Evolutionary conservation across 1,140 invertebrate species (phyloP), one percentile per base, ranked within the genome.

Genomic region (Lepidurus apus): DNA sequence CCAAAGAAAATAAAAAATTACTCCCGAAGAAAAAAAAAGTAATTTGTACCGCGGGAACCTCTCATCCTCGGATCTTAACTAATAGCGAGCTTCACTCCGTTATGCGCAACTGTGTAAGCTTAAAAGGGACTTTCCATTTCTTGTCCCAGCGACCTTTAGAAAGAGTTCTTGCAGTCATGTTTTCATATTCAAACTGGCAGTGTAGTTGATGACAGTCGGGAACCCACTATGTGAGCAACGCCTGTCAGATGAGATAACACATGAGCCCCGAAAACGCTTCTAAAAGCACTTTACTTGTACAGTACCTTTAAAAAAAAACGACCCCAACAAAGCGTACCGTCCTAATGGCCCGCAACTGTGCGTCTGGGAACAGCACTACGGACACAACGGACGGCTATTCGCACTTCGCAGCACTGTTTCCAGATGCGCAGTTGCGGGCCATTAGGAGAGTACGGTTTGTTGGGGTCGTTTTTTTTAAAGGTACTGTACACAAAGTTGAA

Each of bases 21-120:
- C 53, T 65, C 53, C 8, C 53, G 53, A 65, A 65, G 21, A 65
- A 65, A 65, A 65, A 53, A 65, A 65, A 65, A 65, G n/a, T 65
- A 65, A 65, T 65, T 65, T 65, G 53, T 65, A n/a, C 53, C 53
- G 53, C 53, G 53, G 21, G 53, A 17, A 65, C 53, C 53, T 65
- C 8, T 13, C 9, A 21, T 65, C 17, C 53, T 65, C 17, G 21
- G 21, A 65, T n/a, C n/a, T 65, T 21, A 65, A 65, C 53, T 34
- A 34, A 34, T 34, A 34, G 26, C 26, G 47, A 65, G 21, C 17
- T 13, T 65, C 53, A 65, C 8, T 65, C 53, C 6, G 45, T 17
- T 17, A 65, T 1, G 7, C 9, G 13, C 4, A 65, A 65, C 53
- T 17, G 21, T 65, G 21, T 21, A 65, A 65, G 17, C 17, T 65